Percentiles rank a stretch among this genome's conserved stretches.
Conservation (phyloP, 1,140 invertebrate genomes). For the Trichonephila clavipes region DNA sequence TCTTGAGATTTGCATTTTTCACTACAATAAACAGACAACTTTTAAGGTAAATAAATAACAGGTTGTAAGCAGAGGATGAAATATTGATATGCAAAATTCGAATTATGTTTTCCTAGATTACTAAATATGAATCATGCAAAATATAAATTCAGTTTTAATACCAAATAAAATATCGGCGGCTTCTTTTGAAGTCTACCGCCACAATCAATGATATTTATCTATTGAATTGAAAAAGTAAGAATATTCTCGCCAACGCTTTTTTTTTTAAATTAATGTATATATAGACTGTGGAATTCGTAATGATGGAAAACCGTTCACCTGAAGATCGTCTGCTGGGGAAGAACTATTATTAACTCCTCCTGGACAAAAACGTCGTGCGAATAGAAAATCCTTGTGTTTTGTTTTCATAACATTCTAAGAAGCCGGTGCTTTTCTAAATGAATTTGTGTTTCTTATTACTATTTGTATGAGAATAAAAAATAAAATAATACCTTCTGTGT, state of each 20-base stretch:
- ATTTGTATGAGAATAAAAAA: background rate
- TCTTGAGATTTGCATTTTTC: background rate
- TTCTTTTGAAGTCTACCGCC: conserved; percentile 9
- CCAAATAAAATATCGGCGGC: conserved; percentile 18
- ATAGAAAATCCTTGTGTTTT: background rate
- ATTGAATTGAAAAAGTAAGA: background rate
- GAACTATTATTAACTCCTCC: background rate
- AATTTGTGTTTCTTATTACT: background rate
- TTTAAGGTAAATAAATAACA: conserved; percentile 1
- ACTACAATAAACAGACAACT: background rate
- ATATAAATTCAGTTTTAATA: conserved; percentile 25
- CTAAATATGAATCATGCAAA: conserved; percentile 3
- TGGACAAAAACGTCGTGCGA: background rate
- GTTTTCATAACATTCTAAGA: conserved; percentile 11
- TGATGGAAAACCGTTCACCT: background rate
- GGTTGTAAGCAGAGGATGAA: background rate
- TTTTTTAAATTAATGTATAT: background rate
- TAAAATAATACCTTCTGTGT: background rate
- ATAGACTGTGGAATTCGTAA: background rate
- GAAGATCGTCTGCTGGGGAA: background rate
- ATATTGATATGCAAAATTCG: background rate
- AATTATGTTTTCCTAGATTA: background rate
- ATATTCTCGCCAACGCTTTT: background rate
- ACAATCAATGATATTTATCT: background rate
- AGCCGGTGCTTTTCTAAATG: conserved; percentile 11